Conservation (phyloP, 2,888 invertebrate species). For the Schizotus pectinicornis region DNA sequence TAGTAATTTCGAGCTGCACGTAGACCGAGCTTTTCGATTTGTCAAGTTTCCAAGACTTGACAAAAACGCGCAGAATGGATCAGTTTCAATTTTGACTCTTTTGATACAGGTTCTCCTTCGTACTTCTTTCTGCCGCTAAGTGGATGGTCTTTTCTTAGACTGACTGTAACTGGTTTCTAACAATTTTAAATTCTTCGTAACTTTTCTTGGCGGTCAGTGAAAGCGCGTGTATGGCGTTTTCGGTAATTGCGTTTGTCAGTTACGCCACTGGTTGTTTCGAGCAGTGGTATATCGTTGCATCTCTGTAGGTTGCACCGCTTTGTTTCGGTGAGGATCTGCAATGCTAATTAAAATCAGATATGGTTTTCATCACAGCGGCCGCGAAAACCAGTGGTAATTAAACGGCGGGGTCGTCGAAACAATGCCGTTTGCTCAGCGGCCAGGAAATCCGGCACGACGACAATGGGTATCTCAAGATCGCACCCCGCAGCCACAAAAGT, state of each 20-base stretch:
- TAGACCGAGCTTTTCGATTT: no score
- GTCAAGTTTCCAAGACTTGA: no score
- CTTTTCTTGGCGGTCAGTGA: background rate
- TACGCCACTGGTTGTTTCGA: background rate
- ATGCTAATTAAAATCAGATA: slow-evolving; percentile 44
- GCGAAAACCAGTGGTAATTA: slow-evolving; percentile 31
- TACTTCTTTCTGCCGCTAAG: no score
- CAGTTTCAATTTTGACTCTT: no score
- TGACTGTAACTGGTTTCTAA: no score
- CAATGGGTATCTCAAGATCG: slow-evolving; percentile 4
- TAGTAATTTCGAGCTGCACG: no score
- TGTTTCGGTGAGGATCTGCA: slow-evolving; percentile 41
- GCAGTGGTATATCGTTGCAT: background rate
- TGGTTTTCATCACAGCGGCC: slow-evolving; percentile 20
- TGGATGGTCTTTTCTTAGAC: no score
- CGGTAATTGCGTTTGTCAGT: no score
- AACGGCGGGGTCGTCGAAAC: slow-evolving; percentile 28
- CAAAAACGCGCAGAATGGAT: no score
- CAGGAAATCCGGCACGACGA: slow-evolving; percentile 5
- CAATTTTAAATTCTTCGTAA: no score
- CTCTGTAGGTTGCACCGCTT: slow-evolving; percentile 1
- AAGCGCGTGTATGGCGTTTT: no score
- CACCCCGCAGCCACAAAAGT: background rate
- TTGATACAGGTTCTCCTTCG: no score
- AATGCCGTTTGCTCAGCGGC: slow-evolving; percentile 14